Percentiles rank a stretch among this genome's conserved stretches.
phyloP scores from a whole-genome alignment of 2,797 vertebrate genomes.

The Carduelis carduelis region DNA sequence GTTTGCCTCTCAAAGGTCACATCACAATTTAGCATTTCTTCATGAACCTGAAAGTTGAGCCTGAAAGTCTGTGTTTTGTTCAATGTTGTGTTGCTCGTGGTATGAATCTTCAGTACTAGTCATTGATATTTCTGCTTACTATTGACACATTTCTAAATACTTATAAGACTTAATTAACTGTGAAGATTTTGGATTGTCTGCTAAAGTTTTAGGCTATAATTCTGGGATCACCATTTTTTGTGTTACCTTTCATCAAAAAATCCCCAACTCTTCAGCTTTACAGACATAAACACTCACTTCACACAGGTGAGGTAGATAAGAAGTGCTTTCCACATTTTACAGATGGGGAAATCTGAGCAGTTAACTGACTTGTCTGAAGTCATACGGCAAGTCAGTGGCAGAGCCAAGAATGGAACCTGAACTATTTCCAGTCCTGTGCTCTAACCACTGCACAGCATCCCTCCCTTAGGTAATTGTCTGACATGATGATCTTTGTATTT shows the following conservation, averaged over 20 bases:
- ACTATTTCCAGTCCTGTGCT: conserved; percentile 56
- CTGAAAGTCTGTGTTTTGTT: not conserved
- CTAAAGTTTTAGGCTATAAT: not conserved
- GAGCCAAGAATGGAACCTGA: conserved; percentile 52
- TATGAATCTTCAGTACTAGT: not conserved
- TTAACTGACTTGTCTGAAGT: conserved; percentile 50
- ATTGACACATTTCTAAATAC: not conserved
- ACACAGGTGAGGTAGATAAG: conserved; percentile 23
- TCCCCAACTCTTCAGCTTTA: not conserved
- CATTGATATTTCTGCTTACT: not conserved
- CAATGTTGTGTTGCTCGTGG: not conserved
- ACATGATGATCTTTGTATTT: conserved; percentile 10
- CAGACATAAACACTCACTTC: not conserved
- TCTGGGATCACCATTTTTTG: not conserved
- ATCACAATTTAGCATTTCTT: not conserved
- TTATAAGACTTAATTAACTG: not conserved
- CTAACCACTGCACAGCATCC: conserved; percentile 35
- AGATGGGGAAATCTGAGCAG: conserved; percentile 41
- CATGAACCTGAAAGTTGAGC: not conserved
- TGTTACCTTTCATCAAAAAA: not conserved
- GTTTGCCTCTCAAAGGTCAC: not conserved
- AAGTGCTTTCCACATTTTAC: conserved; percentile 52
- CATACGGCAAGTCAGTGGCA: conserved; percentile 34
- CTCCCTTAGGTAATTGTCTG: conserved; percentile 46
- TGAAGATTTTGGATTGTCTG: not conserved